These are phyloP conservation scores for Drosophila nikananu DNA, from an alignment of 1,140 invertebrate species.

Conservation along the genomic window DNA sequence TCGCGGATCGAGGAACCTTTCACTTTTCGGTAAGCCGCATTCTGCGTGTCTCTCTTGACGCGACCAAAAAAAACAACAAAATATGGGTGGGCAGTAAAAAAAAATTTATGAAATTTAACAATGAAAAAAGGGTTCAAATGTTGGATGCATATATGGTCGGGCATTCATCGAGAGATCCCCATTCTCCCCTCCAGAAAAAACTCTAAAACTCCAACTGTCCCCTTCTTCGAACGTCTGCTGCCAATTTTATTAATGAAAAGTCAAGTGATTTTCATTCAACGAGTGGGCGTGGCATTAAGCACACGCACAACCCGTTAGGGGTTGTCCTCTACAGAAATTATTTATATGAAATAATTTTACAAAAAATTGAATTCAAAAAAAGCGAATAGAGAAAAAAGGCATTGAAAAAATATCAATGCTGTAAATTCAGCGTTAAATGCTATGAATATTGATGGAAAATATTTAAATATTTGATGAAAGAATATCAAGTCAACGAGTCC, in stretches of 20 bases:
- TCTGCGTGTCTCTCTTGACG: conserved; percentile 75
- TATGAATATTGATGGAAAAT: conserved; percentile 18
- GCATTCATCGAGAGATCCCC: conserved; percentile 32
- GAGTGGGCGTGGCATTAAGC: conserved; percentile 64
- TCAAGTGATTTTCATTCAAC: conserved; percentile 74
- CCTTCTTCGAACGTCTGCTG: conserved; percentile 41
- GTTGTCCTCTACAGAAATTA: conserved; percentile 45
- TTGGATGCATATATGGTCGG: conserved; percentile 31
- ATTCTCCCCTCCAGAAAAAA: neutral
- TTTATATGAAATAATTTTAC: conserved; percentile 38
- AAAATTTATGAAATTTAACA: conserved; percentile 64
- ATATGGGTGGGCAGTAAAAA: conserved; percentile 13
- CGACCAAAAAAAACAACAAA: conserved; percentile 20
- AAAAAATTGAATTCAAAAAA: neutral
- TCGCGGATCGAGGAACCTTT: conserved; percentile 65
- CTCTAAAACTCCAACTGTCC: conserved; percentile 34
- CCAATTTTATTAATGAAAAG: conserved; percentile 83
- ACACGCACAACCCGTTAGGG: conserved; percentile 62
- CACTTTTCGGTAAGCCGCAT: conserved; percentile 72
- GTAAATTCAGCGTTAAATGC: conserved; percentile 3
- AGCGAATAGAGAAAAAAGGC: neutral
- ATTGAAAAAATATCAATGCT: neutral
- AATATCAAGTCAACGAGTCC: neutral
- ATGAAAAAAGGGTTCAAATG: conserved; percentile 36
- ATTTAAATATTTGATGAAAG: neutral